A percentile compares a stretch with the other conserved stretches of the same genome.
phyloP scores from a whole-genome alignment of 2,797 vertebrate genomes.

The Scleropages formosus region DNA sequence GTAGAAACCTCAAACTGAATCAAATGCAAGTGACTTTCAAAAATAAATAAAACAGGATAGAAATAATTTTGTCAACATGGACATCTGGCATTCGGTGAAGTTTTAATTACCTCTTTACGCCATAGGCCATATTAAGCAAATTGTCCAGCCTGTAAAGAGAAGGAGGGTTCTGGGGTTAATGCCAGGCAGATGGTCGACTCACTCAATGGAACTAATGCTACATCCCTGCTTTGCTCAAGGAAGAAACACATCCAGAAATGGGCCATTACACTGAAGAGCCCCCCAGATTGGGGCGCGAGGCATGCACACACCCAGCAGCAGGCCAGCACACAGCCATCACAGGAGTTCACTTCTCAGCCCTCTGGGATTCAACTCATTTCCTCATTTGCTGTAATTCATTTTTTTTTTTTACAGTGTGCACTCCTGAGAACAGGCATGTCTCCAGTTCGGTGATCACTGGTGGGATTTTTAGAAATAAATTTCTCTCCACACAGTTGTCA shows the following conservation, averaged over 20 bases:
- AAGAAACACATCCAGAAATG: slow-evolving; percentile 69
- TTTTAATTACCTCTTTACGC: slow-evolving; percentile 99
- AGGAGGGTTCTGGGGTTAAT: slow-evolving; percentile 99
- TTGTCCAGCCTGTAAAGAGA: slow-evolving; percentile 99
- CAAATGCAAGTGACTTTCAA: slow-evolving; percentile 91
- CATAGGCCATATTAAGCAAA: slow-evolving; percentile 99
- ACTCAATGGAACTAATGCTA: slow-evolving; percentile 99
- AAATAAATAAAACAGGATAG: slow-evolving; percentile 81
- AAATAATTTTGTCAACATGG: slow-evolving; percentile 95
- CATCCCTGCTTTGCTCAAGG: slow-evolving; percentile 75
- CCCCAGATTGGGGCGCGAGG: slow-evolving; percentile 58
- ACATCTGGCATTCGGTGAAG: slow-evolving; percentile 99
- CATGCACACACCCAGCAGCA: slow-evolving; percentile 56
- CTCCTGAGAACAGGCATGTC: not conserved
- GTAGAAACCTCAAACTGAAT: slow-evolving; percentile 68
- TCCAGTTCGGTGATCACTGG: slow-evolving; percentile 1
- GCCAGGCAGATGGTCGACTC: slow-evolving; percentile 99
- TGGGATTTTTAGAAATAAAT: not conserved
- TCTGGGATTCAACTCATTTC: slow-evolving; percentile 31
- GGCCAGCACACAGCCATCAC: slow-evolving; percentile 36
- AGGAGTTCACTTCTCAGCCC: slow-evolving; percentile 34
- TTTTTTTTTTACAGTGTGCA: slow-evolving; percentile 20
- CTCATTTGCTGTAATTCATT: slow-evolving; percentile 28
- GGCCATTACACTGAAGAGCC: slow-evolving; percentile 74
- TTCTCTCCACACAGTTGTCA: slow-evolving; percentile 12